A percentile compares a stretch with the other conserved stretches of the same genome.
Conservation (phyloP, 2,888 invertebrate species). For the Agrilus mali region DNA sequence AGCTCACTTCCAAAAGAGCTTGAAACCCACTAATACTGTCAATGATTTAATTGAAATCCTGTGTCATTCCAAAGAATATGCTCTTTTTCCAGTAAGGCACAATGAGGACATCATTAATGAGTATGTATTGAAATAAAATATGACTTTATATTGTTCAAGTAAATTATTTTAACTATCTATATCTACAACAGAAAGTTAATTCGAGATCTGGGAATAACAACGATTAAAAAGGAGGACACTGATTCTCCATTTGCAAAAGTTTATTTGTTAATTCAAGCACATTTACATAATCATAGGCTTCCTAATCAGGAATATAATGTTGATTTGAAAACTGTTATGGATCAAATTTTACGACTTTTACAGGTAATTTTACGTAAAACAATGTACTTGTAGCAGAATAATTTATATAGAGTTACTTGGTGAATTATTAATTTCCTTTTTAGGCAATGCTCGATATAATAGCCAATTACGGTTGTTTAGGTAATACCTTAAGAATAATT, state of each 20-base stretch:
- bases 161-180: background rate
- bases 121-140: conserved; percentile 35
- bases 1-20: conserved; percentile 60
- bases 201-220: conserved; percentile 3
- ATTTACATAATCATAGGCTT: conserved; percentile 69
- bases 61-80: conserved; percentile 79
- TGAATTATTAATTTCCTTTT: conserved; percentile 14
- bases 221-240: conserved; percentile 53
- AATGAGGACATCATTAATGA: conserved; percentile 92
- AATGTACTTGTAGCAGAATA: background rate
- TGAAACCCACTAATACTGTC: conserved; percentile 50
- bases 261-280: conserved; percentile 85
- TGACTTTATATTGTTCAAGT: background rate
- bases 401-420: background rate
- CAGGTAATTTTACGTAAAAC: conserved; percentile 45
- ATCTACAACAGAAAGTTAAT: conserved; percentile 1
- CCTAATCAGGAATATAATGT: conserved; percentile 92
- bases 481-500: conserved; percentile 64
- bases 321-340: conserved; percentile 92
- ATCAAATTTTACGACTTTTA: conserved; percentile 88
- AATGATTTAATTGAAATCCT: conserved; percentile 68
- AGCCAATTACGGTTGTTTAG: conserved; percentile 83
- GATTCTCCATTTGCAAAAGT: conserved; percentile 94
- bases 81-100: conserved; percentile 90
- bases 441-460: conserved; percentile 94